phyloP scores from a whole-genome alignment of 2,888 invertebrate genomes.

The Diplazon laetatorius region DNA sequence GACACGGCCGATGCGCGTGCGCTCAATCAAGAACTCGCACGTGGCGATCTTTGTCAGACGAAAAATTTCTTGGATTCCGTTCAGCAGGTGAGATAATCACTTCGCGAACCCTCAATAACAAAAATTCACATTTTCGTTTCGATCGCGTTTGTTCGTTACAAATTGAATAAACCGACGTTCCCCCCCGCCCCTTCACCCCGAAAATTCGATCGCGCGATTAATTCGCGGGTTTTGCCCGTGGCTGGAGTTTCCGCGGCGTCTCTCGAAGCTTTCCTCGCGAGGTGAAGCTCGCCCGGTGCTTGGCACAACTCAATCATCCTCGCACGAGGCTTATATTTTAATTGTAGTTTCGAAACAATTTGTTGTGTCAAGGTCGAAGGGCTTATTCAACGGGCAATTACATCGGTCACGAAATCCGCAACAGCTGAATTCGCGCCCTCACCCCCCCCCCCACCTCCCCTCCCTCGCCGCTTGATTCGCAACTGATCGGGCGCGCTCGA shows the following conservation, averaged over 20 bases:
- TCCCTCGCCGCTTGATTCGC: not conserved
- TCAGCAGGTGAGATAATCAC: slow-evolving; percentile 86
- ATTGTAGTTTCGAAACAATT: slow-evolving; percentile 82
- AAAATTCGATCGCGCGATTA: slow-evolving; percentile 40
- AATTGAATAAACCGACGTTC: slow-evolving; percentile 53
- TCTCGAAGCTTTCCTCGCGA: slow-evolving; percentile 56
- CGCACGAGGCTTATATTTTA: slow-evolving; percentile 79
- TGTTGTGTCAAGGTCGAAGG: slow-evolving; percentile 82
- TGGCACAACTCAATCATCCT: slow-evolving; percentile 81
- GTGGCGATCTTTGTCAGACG: slow-evolving; percentile 85
- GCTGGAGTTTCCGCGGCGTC: no score
- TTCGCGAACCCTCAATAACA: not conserved
- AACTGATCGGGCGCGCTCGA: slow-evolving; percentile 47
- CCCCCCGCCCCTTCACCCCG: no score
- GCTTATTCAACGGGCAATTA: slow-evolving; percentile 78
- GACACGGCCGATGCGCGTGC: slow-evolving; percentile 90
- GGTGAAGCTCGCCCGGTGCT: slow-evolving; percentile 76
- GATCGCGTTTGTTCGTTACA: no score
- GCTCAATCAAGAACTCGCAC: slow-evolving; percentile 83
- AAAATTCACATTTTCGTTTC: slow-evolving; percentile 39
- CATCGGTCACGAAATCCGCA: slow-evolving; percentile 82
- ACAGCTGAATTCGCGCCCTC: slow-evolving; percentile 75
- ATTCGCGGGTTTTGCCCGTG: no score
- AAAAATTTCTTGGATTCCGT: slow-evolving; percentile 88
- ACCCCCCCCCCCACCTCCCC: not conserved